Conservation (phyloP, 2,113 vertebrate genomes). For the Chroicocephalus ridibundus region DNA sequence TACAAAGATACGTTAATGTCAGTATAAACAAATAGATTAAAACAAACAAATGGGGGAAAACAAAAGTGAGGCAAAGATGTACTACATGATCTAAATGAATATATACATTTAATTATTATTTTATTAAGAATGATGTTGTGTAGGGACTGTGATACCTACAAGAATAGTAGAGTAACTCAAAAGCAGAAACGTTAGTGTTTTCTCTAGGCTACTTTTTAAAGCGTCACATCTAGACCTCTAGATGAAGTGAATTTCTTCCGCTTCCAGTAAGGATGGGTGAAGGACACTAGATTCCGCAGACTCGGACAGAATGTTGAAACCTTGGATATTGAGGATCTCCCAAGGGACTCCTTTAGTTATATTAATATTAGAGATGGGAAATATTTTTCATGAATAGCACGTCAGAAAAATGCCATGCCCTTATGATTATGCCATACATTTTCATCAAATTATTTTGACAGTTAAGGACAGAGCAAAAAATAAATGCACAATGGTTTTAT, state of each 20-base stretch:
- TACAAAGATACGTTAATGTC: background rate
- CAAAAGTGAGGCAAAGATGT: background rate
- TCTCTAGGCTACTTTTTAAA: background rate
- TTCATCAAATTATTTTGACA: background rate
- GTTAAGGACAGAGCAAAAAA: background rate
- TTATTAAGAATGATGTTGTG: background rate
- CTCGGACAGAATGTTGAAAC: background rate
- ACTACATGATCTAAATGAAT: background rate
- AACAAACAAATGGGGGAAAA: background rate
- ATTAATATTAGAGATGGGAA: background rate
- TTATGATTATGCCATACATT: background rate
- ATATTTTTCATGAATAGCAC: background rate
- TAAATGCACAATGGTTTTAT: background rate
- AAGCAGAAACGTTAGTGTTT: background rate
- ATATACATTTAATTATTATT: background rate
- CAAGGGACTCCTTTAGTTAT: background rate
- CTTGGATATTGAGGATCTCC: background rate
- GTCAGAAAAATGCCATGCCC: background rate
- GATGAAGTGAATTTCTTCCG: background rate
- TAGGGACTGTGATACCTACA: background rate
- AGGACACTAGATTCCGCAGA: background rate
- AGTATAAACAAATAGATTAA: background rate
- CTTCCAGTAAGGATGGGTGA: background rate
- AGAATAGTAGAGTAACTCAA: background rate
- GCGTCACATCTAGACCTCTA: background rate